Conservation (phyloP, 2,113 vertebrate species). For the Limnothrissa miodon region DNA sequence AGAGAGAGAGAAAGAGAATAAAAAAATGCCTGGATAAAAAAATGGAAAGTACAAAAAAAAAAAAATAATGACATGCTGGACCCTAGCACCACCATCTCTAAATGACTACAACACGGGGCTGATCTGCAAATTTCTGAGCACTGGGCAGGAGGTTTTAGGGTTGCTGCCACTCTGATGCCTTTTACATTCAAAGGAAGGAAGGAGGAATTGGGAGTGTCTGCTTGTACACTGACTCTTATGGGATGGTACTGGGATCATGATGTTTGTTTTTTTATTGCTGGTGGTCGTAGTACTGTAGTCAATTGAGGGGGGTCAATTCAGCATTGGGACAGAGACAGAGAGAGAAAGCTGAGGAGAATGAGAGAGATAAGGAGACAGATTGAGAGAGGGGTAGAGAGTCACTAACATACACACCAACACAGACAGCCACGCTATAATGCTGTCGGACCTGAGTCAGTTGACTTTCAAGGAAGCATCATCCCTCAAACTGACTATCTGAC, state of each 20-base stretch:
- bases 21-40: slow-evolving; percentile 44
- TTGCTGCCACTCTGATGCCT: neutral
- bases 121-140: slow-evolving; percentile 24
- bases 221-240: neutral
- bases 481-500: slow-evolving; percentile 42
- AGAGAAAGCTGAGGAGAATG: neutral
- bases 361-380: slow-evolving; percentile 49
- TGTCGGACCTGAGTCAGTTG: slow-evolving; percentile 43
- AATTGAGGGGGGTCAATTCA: neutral
- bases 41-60: neutral
- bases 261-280: neutral
- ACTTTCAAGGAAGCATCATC: slow-evolving; percentile 47
- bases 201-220: neutral
- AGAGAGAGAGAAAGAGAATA: neutral
- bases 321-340: neutral
- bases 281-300: neutral
- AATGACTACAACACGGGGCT: neutral
- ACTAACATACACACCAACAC: too few relatives aligned
- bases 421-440: too few relatives aligned
- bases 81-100: slow-evolving; percentile 8
- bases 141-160: neutral
- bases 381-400: slow-evolving; percentile 37
- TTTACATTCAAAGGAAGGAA: neutral
- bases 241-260: neutral
- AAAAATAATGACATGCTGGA: slow-evolving; percentile 45